Percentiles rank a stretch among this genome's conserved stretches.
Conservation (phyloP, 1,140 invertebrate species). For the Chrysopa pallens region DNA sequence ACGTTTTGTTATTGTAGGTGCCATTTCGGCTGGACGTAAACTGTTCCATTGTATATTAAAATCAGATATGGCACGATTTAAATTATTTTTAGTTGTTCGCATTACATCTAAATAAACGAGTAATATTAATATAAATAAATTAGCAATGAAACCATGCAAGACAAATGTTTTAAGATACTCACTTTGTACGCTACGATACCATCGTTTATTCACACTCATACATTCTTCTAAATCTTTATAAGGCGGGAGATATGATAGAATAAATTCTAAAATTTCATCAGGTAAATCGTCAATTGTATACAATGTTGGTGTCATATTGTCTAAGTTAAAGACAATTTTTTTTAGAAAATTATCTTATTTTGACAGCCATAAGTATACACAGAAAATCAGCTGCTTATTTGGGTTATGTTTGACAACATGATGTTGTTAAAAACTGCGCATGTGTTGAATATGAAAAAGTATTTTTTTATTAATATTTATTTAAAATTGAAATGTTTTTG, state of each 20-base stretch:
- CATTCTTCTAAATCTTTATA: constrained; percentile 78
- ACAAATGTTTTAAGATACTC: constrained; percentile 21
- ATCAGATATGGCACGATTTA: constrained; percentile 43
- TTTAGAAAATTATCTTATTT: too few relatives aligned
- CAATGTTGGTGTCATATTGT: background rate
- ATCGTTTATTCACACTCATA: constrained; percentile 67
- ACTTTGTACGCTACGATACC: constrained; percentile 68
- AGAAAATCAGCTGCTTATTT: too few relatives aligned
- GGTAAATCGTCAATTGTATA: constrained; percentile 51
- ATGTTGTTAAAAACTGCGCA: too few relatives aligned
- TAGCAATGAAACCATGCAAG: background rate
- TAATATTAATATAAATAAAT: constrained; percentile 2
- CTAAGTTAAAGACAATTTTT: too few relatives aligned
- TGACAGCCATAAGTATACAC: too few relatives aligned
- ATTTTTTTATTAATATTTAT: too few relatives aligned
- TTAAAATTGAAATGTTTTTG: too few relatives aligned
- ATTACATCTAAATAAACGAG: constrained; percentile 45
- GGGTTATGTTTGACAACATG: too few relatives aligned
- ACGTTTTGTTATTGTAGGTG: constrained; percentile 62
- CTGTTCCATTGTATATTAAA: constrained; percentile 52
- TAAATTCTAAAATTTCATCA: constrained; percentile 84
- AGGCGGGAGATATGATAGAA: constrained; percentile 71
- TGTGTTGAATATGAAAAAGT: too few relatives aligned
- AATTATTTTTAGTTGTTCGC: constrained; percentile 42
- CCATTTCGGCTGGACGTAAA: constrained; percentile 28